phyloP scores from a whole-genome alignment of 2,797 vertebrate genomes.

The Neoniphon sammara region DNA sequence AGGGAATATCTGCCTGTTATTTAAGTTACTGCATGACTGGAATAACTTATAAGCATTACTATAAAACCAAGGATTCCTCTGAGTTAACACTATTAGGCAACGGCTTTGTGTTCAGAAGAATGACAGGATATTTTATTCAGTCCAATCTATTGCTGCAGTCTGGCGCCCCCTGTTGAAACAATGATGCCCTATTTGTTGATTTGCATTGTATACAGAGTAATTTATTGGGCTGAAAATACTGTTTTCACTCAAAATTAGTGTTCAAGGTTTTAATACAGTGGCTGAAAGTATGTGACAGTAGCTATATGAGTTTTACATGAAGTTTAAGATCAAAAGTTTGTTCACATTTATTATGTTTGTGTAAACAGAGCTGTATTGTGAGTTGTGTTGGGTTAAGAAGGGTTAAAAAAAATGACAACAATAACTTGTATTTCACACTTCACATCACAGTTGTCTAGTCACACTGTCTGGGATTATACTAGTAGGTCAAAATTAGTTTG shows the following conservation, averaged over 20 bases:
- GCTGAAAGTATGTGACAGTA: too few relatives aligned
- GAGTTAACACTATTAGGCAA: neutral
- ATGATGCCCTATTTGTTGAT: neutral
- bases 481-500: too few relatives aligned
- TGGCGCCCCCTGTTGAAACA: constrained; percentile 67
- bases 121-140: neutral
- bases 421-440: too few relatives aligned
- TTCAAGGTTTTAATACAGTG: neutral
- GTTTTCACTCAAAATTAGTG: neutral
- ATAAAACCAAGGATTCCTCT: neutral
- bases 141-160: constrained; percentile 24
- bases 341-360: too few relatives aligned
- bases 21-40: neutral
- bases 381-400: too few relatives aligned
- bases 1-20: too few relatives aligned
- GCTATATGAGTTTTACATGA: too few relatives aligned
- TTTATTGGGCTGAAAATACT: neutral
- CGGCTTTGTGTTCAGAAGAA: neutral
- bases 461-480: too few relatives aligned
- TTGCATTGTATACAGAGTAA: neutral
- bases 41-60: neutral
- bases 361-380: too few relatives aligned
- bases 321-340: too few relatives aligned
- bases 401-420: too few relatives aligned
- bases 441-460: too few relatives aligned